Conservation (phyloP, 2,888 invertebrate species). For the Alloplasta piceator region DNA sequence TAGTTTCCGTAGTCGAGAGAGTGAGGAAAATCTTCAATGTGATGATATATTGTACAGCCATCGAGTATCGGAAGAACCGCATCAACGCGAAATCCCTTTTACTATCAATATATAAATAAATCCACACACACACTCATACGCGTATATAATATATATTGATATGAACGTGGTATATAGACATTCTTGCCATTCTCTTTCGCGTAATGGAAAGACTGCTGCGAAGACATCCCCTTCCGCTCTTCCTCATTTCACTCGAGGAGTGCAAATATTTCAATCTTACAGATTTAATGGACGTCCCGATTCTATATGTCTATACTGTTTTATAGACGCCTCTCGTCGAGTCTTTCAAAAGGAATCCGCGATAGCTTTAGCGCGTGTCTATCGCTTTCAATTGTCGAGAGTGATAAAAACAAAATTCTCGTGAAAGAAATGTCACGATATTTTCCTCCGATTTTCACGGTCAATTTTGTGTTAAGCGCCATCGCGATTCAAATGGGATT, state of each 20-base stretch:
- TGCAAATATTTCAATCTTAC: slow-evolving; percentile 57
- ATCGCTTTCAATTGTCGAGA: not conserved
- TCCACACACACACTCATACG: too few species aligned
- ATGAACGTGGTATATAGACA: slow-evolving; percentile 7
- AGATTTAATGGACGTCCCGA: slow-evolving; percentile 38
- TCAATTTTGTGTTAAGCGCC: too few species aligned
- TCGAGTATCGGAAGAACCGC: slow-evolving; percentile 4
- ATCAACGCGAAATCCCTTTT: slow-evolving; percentile 34
- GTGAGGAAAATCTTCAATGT: slow-evolving; percentile 37
- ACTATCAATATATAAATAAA: slow-evolving; percentile 12
- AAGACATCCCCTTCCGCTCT: slow-evolving; percentile 6
- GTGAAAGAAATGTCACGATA: not conserved
- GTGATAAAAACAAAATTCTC: not conserved
- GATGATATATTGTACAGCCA: slow-evolving; percentile 33
- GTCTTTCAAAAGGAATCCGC: slow-evolving; percentile 5
- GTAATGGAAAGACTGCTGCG: slow-evolving; percentile 27
- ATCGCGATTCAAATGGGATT: too few species aligned
- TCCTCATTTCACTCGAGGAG: slow-evolving; percentile 17
- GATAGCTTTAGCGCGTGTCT: not conserved
- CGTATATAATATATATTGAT: too few species aligned
- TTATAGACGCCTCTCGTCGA: slow-evolving; percentile 14
- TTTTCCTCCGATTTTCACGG: too few species aligned
- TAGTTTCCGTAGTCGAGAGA: not conserved
- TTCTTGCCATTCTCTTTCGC: slow-evolving; percentile 8
- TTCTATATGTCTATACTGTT: slow-evolving; percentile 15